A percentile compares a stretch with the other conserved stretches of the same genome.
Conservation (phyloP, 2,797 vertebrate species). For the Dipus sagitta region DNA sequence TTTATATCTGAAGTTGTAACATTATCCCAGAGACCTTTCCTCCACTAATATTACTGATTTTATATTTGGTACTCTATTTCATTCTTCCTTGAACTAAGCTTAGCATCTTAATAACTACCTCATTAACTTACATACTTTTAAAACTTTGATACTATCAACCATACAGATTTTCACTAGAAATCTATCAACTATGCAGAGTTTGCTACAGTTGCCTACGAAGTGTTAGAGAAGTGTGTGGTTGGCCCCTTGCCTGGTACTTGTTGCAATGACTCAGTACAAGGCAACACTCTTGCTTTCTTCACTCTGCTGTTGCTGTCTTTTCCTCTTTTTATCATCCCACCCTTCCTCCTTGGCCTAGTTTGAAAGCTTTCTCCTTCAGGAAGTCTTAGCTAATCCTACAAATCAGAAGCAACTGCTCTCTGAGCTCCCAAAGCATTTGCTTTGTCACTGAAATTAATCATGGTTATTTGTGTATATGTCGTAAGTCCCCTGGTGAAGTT, state of each 20-base stretch:
- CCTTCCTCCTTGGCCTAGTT: conserved; percentile 52
- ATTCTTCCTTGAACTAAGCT: background rate
- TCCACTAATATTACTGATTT: background rate
- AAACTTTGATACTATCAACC: background rate
- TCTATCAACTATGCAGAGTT: background rate
- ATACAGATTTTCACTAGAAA: background rate
- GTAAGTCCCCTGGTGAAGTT: conserved; percentile 36
- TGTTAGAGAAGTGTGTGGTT: background rate
- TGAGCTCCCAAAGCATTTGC: conserved; percentile 43
- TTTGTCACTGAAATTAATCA: conserved; percentile 71
- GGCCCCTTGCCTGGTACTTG: background rate
- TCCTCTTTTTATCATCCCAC: background rate
- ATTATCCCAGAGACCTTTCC: background rate
- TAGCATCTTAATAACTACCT: background rate
- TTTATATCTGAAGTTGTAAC: background rate
- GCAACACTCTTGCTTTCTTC: background rate
- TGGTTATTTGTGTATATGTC: conserved; percentile 55
- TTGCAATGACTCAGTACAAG: background rate
- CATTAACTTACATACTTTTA: background rate
- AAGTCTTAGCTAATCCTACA: conserved; percentile 67
- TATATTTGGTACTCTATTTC: background rate
- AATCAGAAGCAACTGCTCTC: conserved; percentile 69
- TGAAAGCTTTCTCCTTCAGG: conserved; percentile 68
- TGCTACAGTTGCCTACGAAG: background rate
- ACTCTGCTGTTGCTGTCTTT: background rate